Conservation (phyloP, 2,888 invertebrate species). For the Vannuccia rotundouncinata region DNA sequence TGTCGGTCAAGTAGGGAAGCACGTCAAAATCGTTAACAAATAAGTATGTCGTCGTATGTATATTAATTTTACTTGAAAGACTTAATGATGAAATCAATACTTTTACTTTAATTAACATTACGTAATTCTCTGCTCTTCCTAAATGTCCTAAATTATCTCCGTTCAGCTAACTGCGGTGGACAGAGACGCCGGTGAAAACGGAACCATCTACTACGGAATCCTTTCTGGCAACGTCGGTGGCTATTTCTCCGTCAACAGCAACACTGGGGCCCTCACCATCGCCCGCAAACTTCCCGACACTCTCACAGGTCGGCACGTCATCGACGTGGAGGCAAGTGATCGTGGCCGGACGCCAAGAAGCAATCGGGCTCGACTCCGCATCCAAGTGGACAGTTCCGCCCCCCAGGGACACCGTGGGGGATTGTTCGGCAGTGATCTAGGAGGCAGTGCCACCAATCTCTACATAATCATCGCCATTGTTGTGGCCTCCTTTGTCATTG, state of each 20-base stretch:
- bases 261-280: background rate
- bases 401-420: background rate
- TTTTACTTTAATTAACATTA: no score
- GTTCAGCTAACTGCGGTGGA: background rate
- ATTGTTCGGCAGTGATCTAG: background rate
- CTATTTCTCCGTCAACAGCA: background rate
- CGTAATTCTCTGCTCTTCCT: no score
- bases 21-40: no score
- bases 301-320: background rate
- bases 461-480: constrained; percentile 28
- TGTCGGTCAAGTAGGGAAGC: no score
- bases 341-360: background rate
- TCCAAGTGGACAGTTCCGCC: background rate
- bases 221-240: background rate
- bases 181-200: constrained; percentile 25
- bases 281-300: background rate
- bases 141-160: no score
- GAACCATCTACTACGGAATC: background rate
- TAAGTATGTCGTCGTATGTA: no score
- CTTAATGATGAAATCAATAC: no score
- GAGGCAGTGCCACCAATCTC: background rate
- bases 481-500: background rate
- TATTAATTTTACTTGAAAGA: no score
- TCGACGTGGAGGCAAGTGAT: background rate
- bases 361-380: background rate